phyloP scores from a whole-genome alignment of 1,140 invertebrate species.

The Aphidius gifuensis region DNA sequence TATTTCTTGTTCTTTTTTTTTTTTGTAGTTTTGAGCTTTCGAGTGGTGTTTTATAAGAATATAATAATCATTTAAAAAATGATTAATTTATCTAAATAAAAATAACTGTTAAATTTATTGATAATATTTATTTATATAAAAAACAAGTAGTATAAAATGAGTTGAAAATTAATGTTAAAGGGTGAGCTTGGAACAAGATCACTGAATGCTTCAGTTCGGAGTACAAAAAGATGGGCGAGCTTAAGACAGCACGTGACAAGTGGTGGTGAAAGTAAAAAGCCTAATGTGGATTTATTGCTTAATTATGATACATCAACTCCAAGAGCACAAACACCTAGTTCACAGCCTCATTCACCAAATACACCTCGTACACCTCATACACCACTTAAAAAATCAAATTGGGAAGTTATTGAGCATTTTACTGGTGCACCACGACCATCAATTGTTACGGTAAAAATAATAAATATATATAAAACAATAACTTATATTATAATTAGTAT shows the following conservation, averaged over 20 bases:
- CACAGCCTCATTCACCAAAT: conserved; percentile 46
- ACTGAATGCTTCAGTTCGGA: conserved; percentile 38
- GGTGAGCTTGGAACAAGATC: conserved; percentile 34
- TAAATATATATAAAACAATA: neutral
- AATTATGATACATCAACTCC: conserved; percentile 41
- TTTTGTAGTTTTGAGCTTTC: no score
- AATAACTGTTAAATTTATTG: no score
- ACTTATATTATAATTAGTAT: neutral
- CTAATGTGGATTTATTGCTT: conserved; percentile 40
- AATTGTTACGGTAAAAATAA: conserved; percentile 43
- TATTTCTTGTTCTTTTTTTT: no score
- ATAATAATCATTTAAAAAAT: no score
- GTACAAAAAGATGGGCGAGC: conserved; percentile 53
- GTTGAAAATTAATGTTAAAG: conserved; percentile 27
- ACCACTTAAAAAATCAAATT: conserved; percentile 73
- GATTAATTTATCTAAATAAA: no score
- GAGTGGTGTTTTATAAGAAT: no score
- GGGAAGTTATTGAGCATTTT: conserved; percentile 85
- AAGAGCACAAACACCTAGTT: conserved; percentile 45
- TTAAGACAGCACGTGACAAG: conserved; percentile 49
- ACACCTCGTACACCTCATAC: conserved; percentile 53
- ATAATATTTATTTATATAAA: no score
- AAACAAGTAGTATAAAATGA: no score
- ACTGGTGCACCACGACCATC: conserved; percentile 54
- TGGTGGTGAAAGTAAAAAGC: conserved; percentile 36